Conservation (phyloP, 1,140 invertebrate genomes). For the Diplogasteroides magnus region DNA sequence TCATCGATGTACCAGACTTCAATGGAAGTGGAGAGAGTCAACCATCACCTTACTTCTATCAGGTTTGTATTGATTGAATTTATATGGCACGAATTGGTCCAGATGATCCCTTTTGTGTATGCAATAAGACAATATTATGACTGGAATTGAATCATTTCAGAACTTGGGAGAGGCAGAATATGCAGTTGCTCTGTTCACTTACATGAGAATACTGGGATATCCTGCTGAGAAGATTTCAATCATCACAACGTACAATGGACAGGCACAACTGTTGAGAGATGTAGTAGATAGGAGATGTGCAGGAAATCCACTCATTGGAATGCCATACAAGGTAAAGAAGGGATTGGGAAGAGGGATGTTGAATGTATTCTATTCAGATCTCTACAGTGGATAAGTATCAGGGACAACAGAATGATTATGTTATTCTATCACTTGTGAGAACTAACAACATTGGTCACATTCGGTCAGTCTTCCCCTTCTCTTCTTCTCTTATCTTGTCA, state of each 20-base stretch:
- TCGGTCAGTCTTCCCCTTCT: slow-evolving; percentile 40
- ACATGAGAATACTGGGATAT: slow-evolving; percentile 93
- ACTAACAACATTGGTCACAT: slow-evolving; percentile 93
- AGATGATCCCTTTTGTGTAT: no score
- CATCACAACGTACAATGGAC: slow-evolving; percentile 98
- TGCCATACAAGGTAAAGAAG: slow-evolving; percentile 75
- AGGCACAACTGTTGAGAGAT: slow-evolving; percentile 72
- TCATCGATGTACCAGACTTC: slow-evolving; percentile 93
- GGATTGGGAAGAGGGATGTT: neutral
- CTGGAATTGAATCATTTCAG: no score
- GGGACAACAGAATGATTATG: slow-evolving; percentile 98
- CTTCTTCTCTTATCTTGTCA: neutral
- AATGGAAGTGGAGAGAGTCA: slow-evolving; percentile 94
- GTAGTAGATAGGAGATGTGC: slow-evolving; percentile 89
- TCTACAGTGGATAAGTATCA: slow-evolving; percentile 97
- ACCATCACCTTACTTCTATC: slow-evolving; percentile 96
- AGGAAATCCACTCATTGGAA: slow-evolving; percentile 89
- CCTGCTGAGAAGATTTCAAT: slow-evolving; percentile 96
- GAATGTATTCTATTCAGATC: slow-evolving; percentile 53
- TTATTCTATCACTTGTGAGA: slow-evolving; percentile 87
- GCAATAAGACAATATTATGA: slow-evolving; percentile 30
- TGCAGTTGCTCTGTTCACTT: slow-evolving; percentile 94
- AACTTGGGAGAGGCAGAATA: slow-evolving; percentile 98
- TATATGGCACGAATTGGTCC: no score
- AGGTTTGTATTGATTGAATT: slow-evolving; percentile 68